A percentile compares a stretch with the other conserved stretches of the same genome.
Evolutionary conservation across 2,888 invertebrate genomes (phyloP).

Genomic region (Diarsia brunnea): DNA sequence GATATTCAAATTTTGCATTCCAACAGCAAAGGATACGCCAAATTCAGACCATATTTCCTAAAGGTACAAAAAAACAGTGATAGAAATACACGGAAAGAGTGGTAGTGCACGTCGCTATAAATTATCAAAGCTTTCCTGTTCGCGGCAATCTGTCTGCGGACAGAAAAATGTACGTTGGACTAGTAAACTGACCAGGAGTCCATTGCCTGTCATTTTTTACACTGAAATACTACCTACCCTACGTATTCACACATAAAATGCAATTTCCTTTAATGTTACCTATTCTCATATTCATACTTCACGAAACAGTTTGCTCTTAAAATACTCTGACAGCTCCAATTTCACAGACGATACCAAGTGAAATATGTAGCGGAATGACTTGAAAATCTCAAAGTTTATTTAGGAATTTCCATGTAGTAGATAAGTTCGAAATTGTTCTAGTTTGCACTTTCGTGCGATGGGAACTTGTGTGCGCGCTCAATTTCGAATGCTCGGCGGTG

Average conservation of each 20-base stretch:
- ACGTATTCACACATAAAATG: constrained; percentile 24
- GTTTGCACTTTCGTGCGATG: constrained; percentile 60
- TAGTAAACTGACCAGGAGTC: constrained; percentile 50
- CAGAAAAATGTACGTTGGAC: constrained; percentile 48
- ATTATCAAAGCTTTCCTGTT: constrained; percentile 57
- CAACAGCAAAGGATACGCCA: background rate
- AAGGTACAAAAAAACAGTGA: constrained; percentile 27
- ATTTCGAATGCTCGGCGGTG: constrained; percentile 63
- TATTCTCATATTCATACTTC: constrained; percentile 18
- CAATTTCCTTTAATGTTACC: constrained; percentile 40
- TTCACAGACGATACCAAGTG: constrained; percentile 40
- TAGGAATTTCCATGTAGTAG: constrained; percentile 62
- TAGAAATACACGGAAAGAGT: constrained; percentile 43
- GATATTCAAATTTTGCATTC: constrained; percentile 5
- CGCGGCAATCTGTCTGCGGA: constrained; percentile 59
- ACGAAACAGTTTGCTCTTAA: constrained; percentile 23
- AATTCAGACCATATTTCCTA: constrained; percentile 26
- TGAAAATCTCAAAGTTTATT: constrained; percentile 66
- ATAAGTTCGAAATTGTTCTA: constrained; percentile 65
- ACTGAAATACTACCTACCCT: constrained; percentile 35
- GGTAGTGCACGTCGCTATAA: constrained; percentile 63
- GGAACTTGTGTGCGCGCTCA: constrained; percentile 60
- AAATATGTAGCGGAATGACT: constrained; percentile 63
- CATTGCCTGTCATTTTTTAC: constrained; percentile 38
- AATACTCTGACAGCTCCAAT: constrained; percentile 45